A percentile compares a stretch with the other conserved stretches of the same genome.
These are phyloP conservation scores for Vultur gryphus DNA, from an alignment of 2,797 vertebrate genomes.

Conservation along the genomic window DNA sequence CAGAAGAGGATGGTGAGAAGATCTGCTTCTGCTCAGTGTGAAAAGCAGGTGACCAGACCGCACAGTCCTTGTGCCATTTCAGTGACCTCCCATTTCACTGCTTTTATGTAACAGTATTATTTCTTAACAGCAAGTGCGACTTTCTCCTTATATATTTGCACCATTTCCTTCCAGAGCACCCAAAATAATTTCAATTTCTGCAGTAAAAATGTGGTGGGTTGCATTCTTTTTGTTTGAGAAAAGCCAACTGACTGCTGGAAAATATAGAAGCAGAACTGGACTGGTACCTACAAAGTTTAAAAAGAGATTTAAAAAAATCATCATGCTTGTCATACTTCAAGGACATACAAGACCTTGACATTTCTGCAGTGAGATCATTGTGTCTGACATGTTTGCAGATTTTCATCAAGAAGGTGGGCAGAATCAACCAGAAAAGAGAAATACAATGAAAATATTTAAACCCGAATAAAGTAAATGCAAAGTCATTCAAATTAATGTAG, in stretches of 20 bases:
- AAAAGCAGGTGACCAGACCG: neutral
- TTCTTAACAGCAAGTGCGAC: neutral
- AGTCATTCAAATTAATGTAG: neutral
- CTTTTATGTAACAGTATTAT: neutral
- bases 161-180: neutral
- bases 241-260: neutral
- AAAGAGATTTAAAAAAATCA: neutral
- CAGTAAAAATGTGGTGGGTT: neutral
- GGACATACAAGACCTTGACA: neutral
- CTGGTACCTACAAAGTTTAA: neutral
- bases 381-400: neutral
- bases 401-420: neutral
- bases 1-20: neutral
- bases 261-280: neutral
- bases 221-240: neutral
- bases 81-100: neutral
- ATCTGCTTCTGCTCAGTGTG: neutral
- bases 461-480: neutral
- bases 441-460: neutral
- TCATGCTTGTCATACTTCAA: neutral
- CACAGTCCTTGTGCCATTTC: neutral
- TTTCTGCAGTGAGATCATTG: neutral
- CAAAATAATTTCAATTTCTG: neutral
- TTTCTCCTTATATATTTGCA: neutral
- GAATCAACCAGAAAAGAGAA: neutral